Percentiles rank a stretch among this genome's conserved stretches.
phyloP scores from a whole-genome alignment of 2,888 invertebrate species.

The Tenthredo amoena region DNA sequence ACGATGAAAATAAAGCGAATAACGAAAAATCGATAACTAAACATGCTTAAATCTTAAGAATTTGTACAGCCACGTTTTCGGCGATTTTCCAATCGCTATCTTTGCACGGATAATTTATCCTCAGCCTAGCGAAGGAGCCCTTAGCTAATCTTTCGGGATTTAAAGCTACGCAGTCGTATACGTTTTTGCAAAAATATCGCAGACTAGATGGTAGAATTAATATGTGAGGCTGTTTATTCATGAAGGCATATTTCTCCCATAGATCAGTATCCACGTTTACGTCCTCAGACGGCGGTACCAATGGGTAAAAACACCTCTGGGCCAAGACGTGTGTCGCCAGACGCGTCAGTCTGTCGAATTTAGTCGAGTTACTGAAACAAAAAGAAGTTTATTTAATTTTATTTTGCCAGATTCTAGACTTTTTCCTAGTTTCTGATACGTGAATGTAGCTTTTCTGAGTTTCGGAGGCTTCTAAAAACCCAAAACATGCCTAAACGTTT shows the following conservation, averaged over 20 bases:
- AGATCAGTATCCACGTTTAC: slow-evolving; percentile 86
- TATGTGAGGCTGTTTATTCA: slow-evolving; percentile 89
- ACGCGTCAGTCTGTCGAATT: slow-evolving; percentile 86
- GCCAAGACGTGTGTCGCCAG: slow-evolving; percentile 86
- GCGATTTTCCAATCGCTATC: slow-evolving; percentile 72
- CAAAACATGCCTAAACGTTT: too few species aligned
- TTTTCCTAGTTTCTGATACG: too few species aligned
- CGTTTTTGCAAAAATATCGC: slow-evolving; percentile 88
- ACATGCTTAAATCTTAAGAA: slow-evolving; percentile 77
- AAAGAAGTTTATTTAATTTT: not conserved
- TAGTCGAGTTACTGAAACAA: slow-evolving; percentile 76
- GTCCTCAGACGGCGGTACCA: slow-evolving; percentile 86
- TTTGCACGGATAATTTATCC: slow-evolving; percentile 75
- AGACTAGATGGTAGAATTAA: slow-evolving; percentile 92
- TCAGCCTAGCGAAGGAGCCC: slow-evolving; percentile 87
- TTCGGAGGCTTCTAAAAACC: not conserved
- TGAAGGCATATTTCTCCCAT: slow-evolving; percentile 85
- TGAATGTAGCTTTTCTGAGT: too few species aligned
- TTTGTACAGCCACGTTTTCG: slow-evolving; percentile 79
- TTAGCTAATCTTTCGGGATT: slow-evolving; percentile 93
- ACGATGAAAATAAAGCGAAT: not conserved
- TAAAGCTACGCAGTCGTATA: slow-evolving; percentile 88
- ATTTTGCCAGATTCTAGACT: too few species aligned
- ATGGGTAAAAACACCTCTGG: slow-evolving; percentile 91
- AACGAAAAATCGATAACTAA: not conserved